Evolutionary conservation across 35 echinoderm and acorn worm genomes (phyloP), one percentile per base, ranked within the genome.

Genomic region (Hemicentrotus pulcherrimus): DNA sequence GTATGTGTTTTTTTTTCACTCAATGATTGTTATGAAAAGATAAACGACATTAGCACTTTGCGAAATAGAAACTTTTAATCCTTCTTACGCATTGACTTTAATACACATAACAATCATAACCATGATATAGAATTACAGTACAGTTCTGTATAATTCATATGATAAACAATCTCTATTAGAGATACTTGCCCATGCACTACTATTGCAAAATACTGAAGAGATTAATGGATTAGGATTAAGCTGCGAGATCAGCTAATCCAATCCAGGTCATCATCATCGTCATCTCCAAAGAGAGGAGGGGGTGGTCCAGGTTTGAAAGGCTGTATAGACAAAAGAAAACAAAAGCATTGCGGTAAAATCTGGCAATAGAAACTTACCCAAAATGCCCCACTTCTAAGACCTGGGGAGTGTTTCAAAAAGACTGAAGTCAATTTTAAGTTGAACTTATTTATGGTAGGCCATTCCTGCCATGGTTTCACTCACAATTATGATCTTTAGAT

Each of bases 221-320:
- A 90, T 47, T 90, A 28, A 47, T 18, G 32, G 88, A 90, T 90
- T 90, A 90, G 28, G 65, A 78, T 78, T 78, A 78, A 78, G 22
- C 24, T 78, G 0, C 31, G 32, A 28, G 92, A 71, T 95, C 65
- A 95, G 47, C 46, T 92, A 85, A 97, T 86, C 97, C 97, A 97
- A 32, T 96, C 95, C 31, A 97, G 46, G 22, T 97, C 96, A 55
- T 96, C 97, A 89, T 96, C 95, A 32, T 97, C 97, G 52, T 97
- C 97, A 46, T 97, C 97, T 35, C 97, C 97, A 89, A 97, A 97
- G 24, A 97, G 71, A 3, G 97, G 97, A 3, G 97, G 97, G 14
- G 97, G 97, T 9, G 95, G 94, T 18, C 96, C 94, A 4, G 95
- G 95, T 32, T 97, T 97, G 32, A 96, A 89, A 14, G 95, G 94